Evolutionary conservation across 2,888 invertebrate species (phyloP).

Genomic region (Timema podura): DNA sequence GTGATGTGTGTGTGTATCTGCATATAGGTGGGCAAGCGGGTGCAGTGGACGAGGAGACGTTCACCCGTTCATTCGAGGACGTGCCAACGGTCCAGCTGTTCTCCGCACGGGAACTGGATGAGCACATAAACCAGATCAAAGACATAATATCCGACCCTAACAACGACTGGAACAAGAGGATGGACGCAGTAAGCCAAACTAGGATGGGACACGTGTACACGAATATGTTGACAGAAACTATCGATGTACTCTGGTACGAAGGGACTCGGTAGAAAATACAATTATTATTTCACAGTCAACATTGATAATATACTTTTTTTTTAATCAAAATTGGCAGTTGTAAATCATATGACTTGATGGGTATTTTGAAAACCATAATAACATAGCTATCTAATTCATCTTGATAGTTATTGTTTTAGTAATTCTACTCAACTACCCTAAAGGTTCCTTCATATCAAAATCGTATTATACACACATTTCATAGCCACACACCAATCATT

Average conservation of each 20-base stretch:
- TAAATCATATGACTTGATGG: neutral
- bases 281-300: neutral
- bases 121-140: constrained; percentile 69
- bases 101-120: constrained; percentile 77
- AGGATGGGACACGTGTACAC: neutral
- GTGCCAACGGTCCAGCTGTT: constrained; percentile 79
- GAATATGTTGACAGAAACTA: no score
- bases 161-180: constrained; percentile 91
- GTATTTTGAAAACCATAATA: no score
- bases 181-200: constrained; percentile 69
- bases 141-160: constrained; percentile 73
- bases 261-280: neutral
- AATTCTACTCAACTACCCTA: no score
- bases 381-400: no score
- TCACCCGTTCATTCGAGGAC: constrained; percentile 79
- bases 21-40: constrained; percentile 56
- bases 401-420: no score
- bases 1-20: no score
- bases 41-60: constrained; percentile 83
- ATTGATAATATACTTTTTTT: neutral
- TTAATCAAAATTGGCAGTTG: no score
- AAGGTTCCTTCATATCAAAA: no score
- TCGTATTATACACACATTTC: no score
- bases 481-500: no score
- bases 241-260: neutral